These are phyloP conservation scores for Trachymyrmex septentrionalis DNA, from an alignment of 1,140 invertebrate species.

Conservation along the genomic window DNA sequence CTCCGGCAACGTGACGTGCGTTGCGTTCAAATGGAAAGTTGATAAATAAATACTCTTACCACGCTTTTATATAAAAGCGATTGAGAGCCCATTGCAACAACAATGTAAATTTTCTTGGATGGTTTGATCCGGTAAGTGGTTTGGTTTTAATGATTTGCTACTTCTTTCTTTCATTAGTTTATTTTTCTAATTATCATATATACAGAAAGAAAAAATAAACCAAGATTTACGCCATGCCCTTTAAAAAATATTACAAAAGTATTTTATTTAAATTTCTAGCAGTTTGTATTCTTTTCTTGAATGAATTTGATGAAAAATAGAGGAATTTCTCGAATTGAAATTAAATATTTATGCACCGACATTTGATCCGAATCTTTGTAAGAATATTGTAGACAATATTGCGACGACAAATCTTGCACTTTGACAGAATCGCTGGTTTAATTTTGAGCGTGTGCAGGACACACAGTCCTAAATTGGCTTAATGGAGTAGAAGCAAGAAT, in stretches of 20 bases:
- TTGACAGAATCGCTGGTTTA: slow-evolving; percentile 28
- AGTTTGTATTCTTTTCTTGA: background rate
- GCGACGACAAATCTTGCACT: background rate
- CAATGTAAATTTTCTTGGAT: background rate
- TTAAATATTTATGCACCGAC: background rate
- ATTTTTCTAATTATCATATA: background rate
- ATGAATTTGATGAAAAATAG: background rate
- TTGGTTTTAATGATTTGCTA: background rate
- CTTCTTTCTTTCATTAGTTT: background rate
- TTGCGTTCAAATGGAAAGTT: slow-evolving; percentile 18
- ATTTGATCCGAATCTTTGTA: background rate
- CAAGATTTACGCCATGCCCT: background rate
- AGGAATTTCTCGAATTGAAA: slow-evolving; percentile 1
- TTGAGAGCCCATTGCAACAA: background rate
- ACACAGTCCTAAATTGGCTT: slow-evolving; percentile 41
- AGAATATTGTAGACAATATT: background rate
- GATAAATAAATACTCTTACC: slow-evolving; percentile 28
- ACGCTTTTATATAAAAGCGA: background rate
- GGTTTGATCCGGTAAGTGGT: background rate
- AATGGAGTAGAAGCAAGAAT: slow-evolving; percentile 38
- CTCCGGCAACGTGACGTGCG: background rate
- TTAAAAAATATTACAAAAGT: background rate
- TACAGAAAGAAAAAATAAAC: background rate
- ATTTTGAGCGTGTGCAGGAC: slow-evolving; percentile 31
- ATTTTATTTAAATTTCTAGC: background rate